phyloP scores from a whole-genome alignment of 2,113 vertebrate species.

The Anser brachyrhynchus region DNA sequence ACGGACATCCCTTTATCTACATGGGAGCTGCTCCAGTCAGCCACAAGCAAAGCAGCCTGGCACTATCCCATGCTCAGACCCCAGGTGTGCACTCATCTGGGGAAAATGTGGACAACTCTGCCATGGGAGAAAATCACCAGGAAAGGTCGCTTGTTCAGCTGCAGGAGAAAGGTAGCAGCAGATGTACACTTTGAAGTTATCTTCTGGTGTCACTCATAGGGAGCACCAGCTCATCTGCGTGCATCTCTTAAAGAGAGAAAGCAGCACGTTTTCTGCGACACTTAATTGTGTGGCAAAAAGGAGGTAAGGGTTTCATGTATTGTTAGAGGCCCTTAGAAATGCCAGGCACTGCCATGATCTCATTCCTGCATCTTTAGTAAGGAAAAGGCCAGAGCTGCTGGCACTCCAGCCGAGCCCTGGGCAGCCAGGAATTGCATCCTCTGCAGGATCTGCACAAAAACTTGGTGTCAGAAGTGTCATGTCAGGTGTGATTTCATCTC shows the following conservation, averaged over 20 bases:
- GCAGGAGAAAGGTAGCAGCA: background rate
- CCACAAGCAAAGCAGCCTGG: rapidly evolving
- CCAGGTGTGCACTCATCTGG: rapidly evolving
- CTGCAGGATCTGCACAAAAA: background rate
- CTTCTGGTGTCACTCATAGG: background rate
- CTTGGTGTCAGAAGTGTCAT: background rate
- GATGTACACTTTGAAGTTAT: background rate
- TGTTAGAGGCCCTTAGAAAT: background rate
- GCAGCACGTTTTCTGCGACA: background rate
- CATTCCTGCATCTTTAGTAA: background rate
- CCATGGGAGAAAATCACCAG: background rate
- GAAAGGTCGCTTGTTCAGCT: background rate
- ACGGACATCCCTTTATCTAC: background rate
- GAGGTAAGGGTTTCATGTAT: background rate
- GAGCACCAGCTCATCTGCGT: background rate
- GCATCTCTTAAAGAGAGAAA: background rate
- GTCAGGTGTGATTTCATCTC: background rate
- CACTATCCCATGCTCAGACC: background rate
- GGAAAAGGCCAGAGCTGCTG: background rate
- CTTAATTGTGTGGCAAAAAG: background rate
- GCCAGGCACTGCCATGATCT: background rate
- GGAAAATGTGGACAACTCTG: background rate
- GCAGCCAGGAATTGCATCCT: background rate
- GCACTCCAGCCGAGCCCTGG: background rate
- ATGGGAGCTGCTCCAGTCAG: background rate